Percentiles rank a stretch among this genome's conserved stretches.
Evolutionary conservation across 2,888 invertebrate species (phyloP).

Genomic region (Acronicta psi): DNA sequence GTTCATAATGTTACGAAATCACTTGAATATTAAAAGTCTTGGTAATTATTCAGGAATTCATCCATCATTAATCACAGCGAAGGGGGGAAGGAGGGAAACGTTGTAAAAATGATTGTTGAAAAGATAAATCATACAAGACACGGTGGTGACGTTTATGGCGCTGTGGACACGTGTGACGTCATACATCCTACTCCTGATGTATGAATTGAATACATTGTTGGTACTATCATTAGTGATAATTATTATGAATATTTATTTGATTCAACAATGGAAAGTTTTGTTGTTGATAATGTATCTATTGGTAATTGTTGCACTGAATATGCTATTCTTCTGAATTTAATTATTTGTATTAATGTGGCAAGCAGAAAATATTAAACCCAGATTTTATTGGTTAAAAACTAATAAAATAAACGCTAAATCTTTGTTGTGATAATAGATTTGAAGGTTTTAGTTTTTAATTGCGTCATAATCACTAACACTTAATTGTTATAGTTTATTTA

Average conservation of each 20-base stretch:
- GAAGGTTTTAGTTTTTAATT: slow-evolving; percentile 1
- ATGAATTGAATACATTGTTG: slow-evolving; percentile 69
- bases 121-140: slow-evolving; percentile 87
- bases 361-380: slow-evolving; percentile 4
- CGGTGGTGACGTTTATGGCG: slow-evolving; percentile 81
- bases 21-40: slow-evolving; percentile 89
- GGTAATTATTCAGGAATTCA: slow-evolving; percentile 89
- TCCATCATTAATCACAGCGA: slow-evolving; percentile 88
- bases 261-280: slow-evolving; percentile 50
- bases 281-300: slow-evolving; percentile 21
- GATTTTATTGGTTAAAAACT: slow-evolving; percentile 6
- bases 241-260: slow-evolving; percentile 71
- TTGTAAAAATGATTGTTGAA: slow-evolving; percentile 88
- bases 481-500: no score
- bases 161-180: slow-evolving; percentile 64
- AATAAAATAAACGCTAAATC: slow-evolving; percentile 2
- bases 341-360: slow-evolving; percentile 6
- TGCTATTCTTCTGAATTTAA: slow-evolving; percentile 12
- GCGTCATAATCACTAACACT: not conserved
- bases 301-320: slow-evolving; percentile 29
- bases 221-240: slow-evolving; percentile 68
- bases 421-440: not conserved
- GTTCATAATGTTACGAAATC: slow-evolving; percentile 69
- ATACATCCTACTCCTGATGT: slow-evolving; percentile 59
- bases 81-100: slow-evolving; percentile 82